Evolutionary conservation across 2,113 vertebrate species (phyloP).

Genomic region (Oryzias melastigma): DNA sequence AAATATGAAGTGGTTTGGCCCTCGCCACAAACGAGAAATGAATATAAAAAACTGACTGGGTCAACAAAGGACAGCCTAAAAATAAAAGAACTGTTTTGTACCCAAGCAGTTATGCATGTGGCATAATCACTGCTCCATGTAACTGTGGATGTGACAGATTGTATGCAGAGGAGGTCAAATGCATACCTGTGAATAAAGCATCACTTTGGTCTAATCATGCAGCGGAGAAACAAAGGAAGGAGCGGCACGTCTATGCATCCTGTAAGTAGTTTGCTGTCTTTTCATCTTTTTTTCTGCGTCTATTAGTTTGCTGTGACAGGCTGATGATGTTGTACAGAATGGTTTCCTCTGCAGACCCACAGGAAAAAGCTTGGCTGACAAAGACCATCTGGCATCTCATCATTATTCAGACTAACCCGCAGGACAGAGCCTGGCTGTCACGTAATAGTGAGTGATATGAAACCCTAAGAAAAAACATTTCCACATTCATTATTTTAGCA

Average conservation of each 20-base stretch:
- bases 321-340: conserved; percentile 59
- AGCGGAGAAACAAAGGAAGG: not conserved
- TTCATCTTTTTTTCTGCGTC: conserved; percentile 39
- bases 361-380: conserved; percentile 42
- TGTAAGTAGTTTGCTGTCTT: conserved; percentile 28
- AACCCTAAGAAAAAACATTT: conserved; percentile 26
- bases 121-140: not conserved
- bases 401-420: conserved; percentile 59
- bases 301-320: conserved; percentile 49
- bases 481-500: not conserved
- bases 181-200: conserved; percentile 1
- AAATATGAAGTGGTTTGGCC: not conserved
- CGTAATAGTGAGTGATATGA: conserved; percentile 23
- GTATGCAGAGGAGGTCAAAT: conserved; percentile 2
- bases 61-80: not conserved
- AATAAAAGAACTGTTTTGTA: not conserved
- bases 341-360: conserved; percentile 38
- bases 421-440: conserved; percentile 47
- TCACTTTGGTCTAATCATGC: conserved; percentile 6
- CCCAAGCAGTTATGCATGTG: not conserved
- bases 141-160: conserved; percentile 12
- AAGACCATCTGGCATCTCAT: conserved; percentile 65
- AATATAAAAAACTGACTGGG: not conserved
- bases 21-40: not conserved
- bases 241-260: conserved; percentile 17